Evolutionary conservation across 2,888 invertebrate genomes (phyloP), one percentile per base, ranked within the genome.

Genomic region (Drosophila barbarae): DNA sequence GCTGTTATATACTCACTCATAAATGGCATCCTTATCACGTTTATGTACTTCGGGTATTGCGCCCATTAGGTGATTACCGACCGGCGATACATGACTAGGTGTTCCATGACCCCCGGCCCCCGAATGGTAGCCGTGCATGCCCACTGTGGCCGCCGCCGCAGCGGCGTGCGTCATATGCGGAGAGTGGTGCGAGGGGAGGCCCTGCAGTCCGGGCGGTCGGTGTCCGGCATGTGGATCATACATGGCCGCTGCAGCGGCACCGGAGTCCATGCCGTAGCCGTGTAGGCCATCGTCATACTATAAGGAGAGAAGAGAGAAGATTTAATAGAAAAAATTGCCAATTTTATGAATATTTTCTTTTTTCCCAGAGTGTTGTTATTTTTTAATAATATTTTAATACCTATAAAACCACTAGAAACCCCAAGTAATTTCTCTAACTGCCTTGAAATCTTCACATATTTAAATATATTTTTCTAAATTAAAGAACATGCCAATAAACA

Each of bases 1-100:
- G 9, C 9, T 28, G 7, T 28, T 30, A 30, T 46, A 49, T 80
- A 93, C 96, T 95, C 93, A 98, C 98, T 98, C 97, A 92, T 98
- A 98, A 90, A 98, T 98, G 89, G 98, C 97, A 92, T 98, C 98
- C 92, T 98, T 98, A 92, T 98, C 98, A 90, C 98, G 92, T 92
- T 98, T 98, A 91, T 96, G 96, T 87, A 96, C 96, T 91, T 97
- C 96, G 87, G 96, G 96, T 87, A 91, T 93, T 88, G 93, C 93
- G 86, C 95, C 94, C 92, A 95, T 93, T 90, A 96, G 95, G 91
- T 96, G 96, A 92, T 96, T 94, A 86, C 95, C 92, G 90, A 93
- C 91, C 89, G 95, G 95, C 90, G 96, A 93, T 90, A 94, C 92
- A 92, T 96, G 92, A 94, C 95, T 94, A 89, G 92, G 92, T 80